Conservation (phyloP, 1,140 invertebrate genomes). For the Euborellia annulipes region DNA sequence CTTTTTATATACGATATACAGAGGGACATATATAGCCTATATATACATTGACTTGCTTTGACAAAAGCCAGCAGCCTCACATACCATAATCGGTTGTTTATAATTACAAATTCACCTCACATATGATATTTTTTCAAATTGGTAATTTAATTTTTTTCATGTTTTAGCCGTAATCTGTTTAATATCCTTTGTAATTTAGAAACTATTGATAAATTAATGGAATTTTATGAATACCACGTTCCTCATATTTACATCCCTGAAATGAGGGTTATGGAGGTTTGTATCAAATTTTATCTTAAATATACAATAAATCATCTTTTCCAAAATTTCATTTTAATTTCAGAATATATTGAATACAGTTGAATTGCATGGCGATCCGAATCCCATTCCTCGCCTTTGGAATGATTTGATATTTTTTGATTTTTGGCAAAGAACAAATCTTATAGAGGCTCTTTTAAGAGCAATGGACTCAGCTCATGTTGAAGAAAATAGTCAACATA, state of each 20-base stretch:
- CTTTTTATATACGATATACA: too few species aligned
- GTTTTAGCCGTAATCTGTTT: constrained; percentile 35
- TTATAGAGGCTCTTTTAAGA: not conserved
- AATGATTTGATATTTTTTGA: not conserved
- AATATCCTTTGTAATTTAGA: constrained; percentile 38
- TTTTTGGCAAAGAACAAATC: not conserved
- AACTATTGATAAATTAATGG: constrained; percentile 52
- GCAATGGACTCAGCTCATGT: too few species aligned
- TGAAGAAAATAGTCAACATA: too few species aligned
- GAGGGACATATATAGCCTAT: too few species aligned
- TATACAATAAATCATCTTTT: not conserved
- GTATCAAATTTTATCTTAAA: constrained; percentile 2
- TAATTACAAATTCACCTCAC: too few species aligned
- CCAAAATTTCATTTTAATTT: not conserved
- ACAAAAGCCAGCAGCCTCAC: too few species aligned
- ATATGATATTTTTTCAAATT: too few species aligned
- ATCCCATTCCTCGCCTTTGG: not conserved
- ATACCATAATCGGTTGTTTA: too few species aligned
- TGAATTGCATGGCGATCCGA: not conserved
- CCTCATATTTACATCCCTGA: constrained; percentile 71
- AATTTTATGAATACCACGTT: constrained; percentile 52
- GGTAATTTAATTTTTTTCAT: constrained; percentile 14
- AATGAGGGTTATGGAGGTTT: constrained; percentile 46
- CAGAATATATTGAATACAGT: not conserved
- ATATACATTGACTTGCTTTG: too few species aligned